Evolutionary conservation across 2,797 vertebrate species (phyloP), one percentile per base, ranked within the genome.

Genomic region (Anguilla anguilla): DNA sequence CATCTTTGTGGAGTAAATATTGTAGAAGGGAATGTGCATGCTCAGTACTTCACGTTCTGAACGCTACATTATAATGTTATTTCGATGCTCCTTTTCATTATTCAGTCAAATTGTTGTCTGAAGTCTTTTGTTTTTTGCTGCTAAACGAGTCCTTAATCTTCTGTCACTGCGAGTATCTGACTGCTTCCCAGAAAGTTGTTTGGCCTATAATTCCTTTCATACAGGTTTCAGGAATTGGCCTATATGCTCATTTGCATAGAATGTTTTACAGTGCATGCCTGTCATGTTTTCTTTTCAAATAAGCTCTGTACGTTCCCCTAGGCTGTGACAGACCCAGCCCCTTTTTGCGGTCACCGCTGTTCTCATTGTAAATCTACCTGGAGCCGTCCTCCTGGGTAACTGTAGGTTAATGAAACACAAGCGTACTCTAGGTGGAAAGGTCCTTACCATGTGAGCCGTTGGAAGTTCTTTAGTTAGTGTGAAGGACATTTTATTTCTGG

Each of bases 251-350:
- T 77, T 77, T 77, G 35, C 4, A 25, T 82, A 7, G 28, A 6
- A 81, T 49, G 39, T 46, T 79, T 79, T 46, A 1, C 31, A 22
- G 31, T 81, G 79, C 46, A 43, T 25, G 13, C 22, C 22, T 49
- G 43, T 49, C 79, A 82, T 51, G 79, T 82, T 82, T 49, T 51
- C 5, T 49, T 25, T 82, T 51, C 10, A 39, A 85, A 43, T 25
- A 3, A 35, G 31, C 59, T 55, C 10, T 6, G 81, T 93, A 89
- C 92, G 92, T 89, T 89, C 88, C 64, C 85, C 28, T 59, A n/a
- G 25, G 6, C 64, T 28, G 19, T 17, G 22, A 64, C 17, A 64
- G 74, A 84, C 85, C n/a, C 59, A 67, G 17, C 79, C 22, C 10
- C 49, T n/a, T 51, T 79, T 79, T 39, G 19, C 11, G 74, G 74